A percentile compares a stretch with the other conserved stretches of the same genome.
These are phyloP conservation scores for Aphidius colemani DNA, from an alignment of 2,888 invertebrate species.

Conservation along the genomic window DNA sequence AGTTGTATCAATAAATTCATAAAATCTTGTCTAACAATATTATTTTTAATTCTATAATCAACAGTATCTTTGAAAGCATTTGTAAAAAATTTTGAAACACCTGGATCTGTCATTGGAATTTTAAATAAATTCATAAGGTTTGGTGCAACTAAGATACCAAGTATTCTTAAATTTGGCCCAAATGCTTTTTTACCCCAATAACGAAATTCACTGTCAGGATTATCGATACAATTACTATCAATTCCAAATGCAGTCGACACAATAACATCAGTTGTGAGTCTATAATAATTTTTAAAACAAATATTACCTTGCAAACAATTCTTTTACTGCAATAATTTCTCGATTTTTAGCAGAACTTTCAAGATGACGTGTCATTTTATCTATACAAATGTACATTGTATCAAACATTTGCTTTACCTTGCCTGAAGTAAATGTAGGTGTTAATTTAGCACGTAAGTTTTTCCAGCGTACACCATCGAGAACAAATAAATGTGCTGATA, in stretches of 20 bases:
- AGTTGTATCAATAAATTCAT: constrained; percentile 54
- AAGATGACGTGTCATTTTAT: constrained; percentile 35
- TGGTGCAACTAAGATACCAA: constrained; percentile 40
- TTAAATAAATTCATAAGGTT: constrained; percentile 42
- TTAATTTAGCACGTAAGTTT: constrained; percentile 52
- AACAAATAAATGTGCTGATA: constrained; percentile 48
- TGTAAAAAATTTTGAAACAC: constrained; percentile 51
- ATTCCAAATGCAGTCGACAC: constrained; percentile 51
- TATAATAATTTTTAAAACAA: constrained; percentile 21
- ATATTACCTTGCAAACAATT: constrained; percentile 42
- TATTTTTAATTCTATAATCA: constrained; percentile 45
- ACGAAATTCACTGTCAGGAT: constrained; percentile 48
- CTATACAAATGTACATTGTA: constrained; percentile 42
- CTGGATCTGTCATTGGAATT: constrained; percentile 40
- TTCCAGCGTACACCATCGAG: constrained; percentile 53
- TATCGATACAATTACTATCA: constrained; percentile 42
- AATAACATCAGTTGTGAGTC: constrained; percentile 48
- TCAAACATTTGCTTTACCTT: constrained; percentile 56
- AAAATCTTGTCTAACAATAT: constrained; percentile 53
- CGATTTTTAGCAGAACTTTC: constrained; percentile 29
- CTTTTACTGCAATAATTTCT: constrained; percentile 35
- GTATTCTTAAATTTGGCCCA: constrained; percentile 34
- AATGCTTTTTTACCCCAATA: constrained; percentile 46
- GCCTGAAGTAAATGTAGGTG: constrained; percentile 57
- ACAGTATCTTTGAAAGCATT: constrained; percentile 52